Evolutionary conservation across 35 echinoderm and acorn worm genomes (phyloP), one percentile per base, ranked within the genome.

Genomic region (Apostichopus parvimensis): DNA sequence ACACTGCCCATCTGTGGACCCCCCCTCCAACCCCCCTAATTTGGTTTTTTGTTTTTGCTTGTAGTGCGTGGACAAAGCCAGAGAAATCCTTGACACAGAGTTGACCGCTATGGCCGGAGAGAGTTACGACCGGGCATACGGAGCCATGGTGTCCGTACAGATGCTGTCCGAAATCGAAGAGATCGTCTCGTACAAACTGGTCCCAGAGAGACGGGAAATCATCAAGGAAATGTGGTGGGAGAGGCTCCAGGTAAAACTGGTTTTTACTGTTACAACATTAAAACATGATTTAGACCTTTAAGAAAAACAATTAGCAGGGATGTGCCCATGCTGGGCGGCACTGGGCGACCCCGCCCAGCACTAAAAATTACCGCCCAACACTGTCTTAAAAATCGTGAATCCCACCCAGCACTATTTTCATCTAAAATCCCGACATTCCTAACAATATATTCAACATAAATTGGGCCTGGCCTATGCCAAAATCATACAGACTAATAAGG

Each of bases 201-300:
- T 99, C 0, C 95, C 97, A 13, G 97, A 99, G 79, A 96, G 97
- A 54, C 71, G 93, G 70, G 97, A 99, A 9, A 94, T 95, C 28
- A 96, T 99, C 88, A 96, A 95, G 56, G 90, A 99, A 59, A 99
- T 95, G 91, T 99, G 97, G 97, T 99, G 97, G 97, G 97, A 99
- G 56, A 78, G 97, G 34, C 92, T 99, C 15, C 97, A 99, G 97
- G 97, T 98, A 81, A 66, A 91, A 4, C 54, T 2, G 56, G 26
- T 71, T 73, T 73, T 90, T 73, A 5, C 15, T 78, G 8, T 24
- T 78, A 5, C 28, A 34, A 34, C 1, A 34, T 34, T 45, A 82
- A 14, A 12, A 82, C 1, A 26, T 14, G 79, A 34, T 34, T 34
- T 34, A 34, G 28, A 34, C 28, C 0, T 34, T 34, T 34, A 34